phyloP scores from a whole-genome alignment of 1,140 invertebrate species.

The Drosophila sp. region DNA sequence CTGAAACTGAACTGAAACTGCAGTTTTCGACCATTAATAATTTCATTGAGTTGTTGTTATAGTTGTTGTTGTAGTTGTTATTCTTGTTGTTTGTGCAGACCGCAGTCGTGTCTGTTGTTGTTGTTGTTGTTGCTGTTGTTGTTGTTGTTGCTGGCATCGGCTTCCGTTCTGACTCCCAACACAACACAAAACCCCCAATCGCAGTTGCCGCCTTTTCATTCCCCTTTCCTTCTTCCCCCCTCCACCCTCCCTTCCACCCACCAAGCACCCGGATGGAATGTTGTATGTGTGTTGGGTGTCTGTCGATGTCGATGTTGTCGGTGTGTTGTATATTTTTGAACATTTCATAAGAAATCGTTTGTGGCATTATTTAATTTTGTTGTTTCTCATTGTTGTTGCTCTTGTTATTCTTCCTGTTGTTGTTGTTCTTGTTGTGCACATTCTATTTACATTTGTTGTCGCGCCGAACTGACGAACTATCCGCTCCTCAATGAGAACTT shows the following conservation, averaged over 20 bases:
- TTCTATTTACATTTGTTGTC: slow-evolving; percentile 48
- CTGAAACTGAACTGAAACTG: slow-evolving; percentile 42
- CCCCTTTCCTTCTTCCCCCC: not conserved
- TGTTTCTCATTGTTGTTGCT: slow-evolving; percentile 29
- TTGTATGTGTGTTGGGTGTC: slow-evolving; percentile 18
- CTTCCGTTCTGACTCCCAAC: slow-evolving; percentile 59
- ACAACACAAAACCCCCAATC: slow-evolving; percentile 6
- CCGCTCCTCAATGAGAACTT: slow-evolving; percentile 43
- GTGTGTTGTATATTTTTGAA: slow-evolving; percentile 51
- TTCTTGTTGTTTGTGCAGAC: slow-evolving; percentile 13
- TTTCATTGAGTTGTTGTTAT: slow-evolving; percentile 65
- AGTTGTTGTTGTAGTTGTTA: slow-evolving; percentile 18
- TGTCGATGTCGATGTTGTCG: slow-evolving; percentile 26
- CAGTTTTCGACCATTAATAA: slow-evolving; percentile 79
- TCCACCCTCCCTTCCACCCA: no score
- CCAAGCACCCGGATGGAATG: slow-evolving; percentile 15
- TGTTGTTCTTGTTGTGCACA: slow-evolving; percentile 28
- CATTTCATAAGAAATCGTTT: slow-evolving; percentile 59
- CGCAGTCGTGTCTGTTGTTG: slow-evolving; percentile 13
- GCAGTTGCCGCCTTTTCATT: slow-evolving; percentile 22
- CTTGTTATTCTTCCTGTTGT: slow-evolving; percentile 18
- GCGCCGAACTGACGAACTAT: slow-evolving; percentile 43
- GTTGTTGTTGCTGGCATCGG: slow-evolving; percentile 41
- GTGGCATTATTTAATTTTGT: slow-evolving; percentile 57
- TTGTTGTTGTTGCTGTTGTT: slow-evolving; percentile 27